Conservation (phyloP, 2,797 vertebrate genomes). For the Mormyrus hasselquistii region DNA sequence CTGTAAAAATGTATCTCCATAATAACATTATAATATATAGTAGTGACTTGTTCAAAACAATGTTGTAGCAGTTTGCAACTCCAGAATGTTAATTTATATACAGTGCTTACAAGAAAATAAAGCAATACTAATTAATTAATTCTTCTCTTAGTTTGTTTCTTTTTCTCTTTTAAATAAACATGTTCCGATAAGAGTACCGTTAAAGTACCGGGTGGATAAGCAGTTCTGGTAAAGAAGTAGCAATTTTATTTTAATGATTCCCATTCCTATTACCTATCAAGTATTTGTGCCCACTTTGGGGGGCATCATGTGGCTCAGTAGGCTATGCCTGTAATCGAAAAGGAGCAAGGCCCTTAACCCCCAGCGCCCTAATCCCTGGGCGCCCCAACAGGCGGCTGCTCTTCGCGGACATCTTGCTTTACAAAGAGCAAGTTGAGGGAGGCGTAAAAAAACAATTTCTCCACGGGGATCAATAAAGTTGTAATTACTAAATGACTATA, state of each 20-base stretch:
- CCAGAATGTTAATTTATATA: not conserved
- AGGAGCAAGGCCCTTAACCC: no score
- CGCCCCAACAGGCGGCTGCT: no score
- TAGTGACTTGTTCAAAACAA: not conserved
- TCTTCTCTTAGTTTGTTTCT: not conserved
- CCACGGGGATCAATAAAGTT: no score
- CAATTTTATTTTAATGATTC: not conserved
- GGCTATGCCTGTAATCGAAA: no score
- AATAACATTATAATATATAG: not conserved
- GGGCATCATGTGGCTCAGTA: no score
- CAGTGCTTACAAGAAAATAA: not conserved
- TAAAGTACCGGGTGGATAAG: not conserved
- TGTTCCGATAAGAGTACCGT: not conserved
- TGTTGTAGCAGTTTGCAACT: not conserved
- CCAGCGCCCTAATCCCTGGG: no score
- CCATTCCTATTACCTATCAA: not conserved
- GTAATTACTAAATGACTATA: no score
- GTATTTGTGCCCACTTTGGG: not conserved
- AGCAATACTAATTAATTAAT: not conserved
- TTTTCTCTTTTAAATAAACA: not conserved
- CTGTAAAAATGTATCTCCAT: not conserved
- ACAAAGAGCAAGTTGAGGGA: no score
- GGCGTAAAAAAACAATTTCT: no score
- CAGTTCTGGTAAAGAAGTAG: not conserved
- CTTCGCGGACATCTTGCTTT: no score